Evolutionary conservation across 2,113 vertebrate genomes (phyloP).

Genomic region (Panthera uncia): DNA sequence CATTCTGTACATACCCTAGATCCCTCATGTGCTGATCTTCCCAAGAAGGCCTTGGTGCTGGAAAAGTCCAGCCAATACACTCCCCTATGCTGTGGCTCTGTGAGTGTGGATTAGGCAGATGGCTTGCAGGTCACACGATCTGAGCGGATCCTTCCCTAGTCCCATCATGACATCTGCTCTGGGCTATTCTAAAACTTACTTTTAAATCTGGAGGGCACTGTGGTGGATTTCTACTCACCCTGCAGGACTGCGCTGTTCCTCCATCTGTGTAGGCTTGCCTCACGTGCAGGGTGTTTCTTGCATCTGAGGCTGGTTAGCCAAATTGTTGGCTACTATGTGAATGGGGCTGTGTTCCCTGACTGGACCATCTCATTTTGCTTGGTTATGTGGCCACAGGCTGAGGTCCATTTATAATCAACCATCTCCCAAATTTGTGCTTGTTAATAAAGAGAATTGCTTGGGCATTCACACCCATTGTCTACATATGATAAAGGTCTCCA

Average conservation of each 20-base stretch:
- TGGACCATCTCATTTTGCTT: not conserved
- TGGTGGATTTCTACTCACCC: not conserved
- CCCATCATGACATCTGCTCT: not conserved
- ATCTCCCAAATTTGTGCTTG: not conserved
- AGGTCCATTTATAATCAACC: not conserved
- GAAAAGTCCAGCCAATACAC: not conserved
- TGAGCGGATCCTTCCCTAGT: not conserved
- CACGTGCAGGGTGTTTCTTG: not conserved
- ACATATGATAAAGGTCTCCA: not conserved
- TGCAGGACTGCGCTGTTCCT: not conserved
- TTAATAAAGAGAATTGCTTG: not conserved
- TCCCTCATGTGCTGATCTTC: not conserved
- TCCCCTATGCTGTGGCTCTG: not conserved
- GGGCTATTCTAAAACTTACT: not conserved
- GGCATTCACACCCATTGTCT: not conserved
- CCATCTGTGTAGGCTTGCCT: not conserved
- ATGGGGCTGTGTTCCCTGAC: not conserved
- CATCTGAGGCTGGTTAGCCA: not conserved
- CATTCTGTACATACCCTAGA: slow-evolving; percentile 1
- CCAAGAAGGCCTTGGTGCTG: not conserved
- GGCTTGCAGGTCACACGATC: not conserved
- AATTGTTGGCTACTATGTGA: not conserved
- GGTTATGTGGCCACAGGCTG: not conserved
- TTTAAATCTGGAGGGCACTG: not conserved
- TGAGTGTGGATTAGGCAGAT: not conserved